Conservation (phyloP, 2,797 vertebrate genomes). For the Periparus ater region DNA sequence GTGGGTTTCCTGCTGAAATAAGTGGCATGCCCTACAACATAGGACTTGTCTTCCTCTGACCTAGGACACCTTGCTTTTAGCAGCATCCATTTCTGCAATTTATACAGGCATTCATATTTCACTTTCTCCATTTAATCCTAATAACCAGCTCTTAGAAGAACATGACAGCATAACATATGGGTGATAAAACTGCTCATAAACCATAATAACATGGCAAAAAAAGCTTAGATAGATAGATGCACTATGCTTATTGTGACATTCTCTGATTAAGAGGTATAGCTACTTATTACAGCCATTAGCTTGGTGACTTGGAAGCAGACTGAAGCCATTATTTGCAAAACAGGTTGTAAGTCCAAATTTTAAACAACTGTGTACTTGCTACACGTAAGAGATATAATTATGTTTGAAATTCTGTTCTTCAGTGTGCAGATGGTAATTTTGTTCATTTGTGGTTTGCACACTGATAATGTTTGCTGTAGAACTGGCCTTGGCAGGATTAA, state of each 20-base stretch:
- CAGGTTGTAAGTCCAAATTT: conserved; percentile 45
- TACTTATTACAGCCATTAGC: conserved; percentile 60
- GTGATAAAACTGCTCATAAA: conserved; percentile 60
- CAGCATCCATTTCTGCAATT: conserved; percentile 19
- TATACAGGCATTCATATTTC: conserved; percentile 48
- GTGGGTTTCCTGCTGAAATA: conserved; percentile 1
- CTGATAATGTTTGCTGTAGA: conserved; percentile 34
- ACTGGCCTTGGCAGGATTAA: conserved; percentile 17
- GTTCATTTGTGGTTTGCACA: conserved; percentile 63
- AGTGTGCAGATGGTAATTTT: conserved; percentile 63
- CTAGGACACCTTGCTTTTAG: conserved; percentile 21
- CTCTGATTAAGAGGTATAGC: conserved; percentile 51
- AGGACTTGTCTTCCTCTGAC: background rate
- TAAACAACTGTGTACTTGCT: conserved; percentile 53
- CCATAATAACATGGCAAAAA: conserved; percentile 37
- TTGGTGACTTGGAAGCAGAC: conserved; percentile 52
- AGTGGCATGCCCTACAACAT: background rate
- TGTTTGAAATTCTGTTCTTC: conserved; percentile 42
- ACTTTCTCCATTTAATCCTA: conserved; percentile 56
- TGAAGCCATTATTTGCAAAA: conserved; percentile 52
- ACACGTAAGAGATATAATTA: conserved; percentile 57
- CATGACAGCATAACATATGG: conserved; percentile 56
- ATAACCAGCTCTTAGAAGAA: conserved; percentile 59
- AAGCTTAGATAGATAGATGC: conserved; percentile 45
- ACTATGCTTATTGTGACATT: conserved; percentile 59